Evolutionary conservation across 2,113 vertebrate species (phyloP).

Genomic region (Megatriorchis doriae): DNA sequence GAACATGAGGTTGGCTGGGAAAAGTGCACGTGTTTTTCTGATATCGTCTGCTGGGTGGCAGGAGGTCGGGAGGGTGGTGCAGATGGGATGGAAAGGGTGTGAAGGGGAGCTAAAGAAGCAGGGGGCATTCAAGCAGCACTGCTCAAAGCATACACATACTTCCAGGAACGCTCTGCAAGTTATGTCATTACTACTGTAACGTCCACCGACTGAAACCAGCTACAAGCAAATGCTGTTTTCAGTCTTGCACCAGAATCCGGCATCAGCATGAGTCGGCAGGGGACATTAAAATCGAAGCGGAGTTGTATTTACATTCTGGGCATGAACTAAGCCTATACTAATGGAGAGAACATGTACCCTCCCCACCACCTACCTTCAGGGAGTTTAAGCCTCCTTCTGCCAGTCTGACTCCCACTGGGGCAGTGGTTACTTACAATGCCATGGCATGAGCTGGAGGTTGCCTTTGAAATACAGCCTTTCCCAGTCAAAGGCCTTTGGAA

Average conservation of each 20-base stretch:
- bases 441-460: not conserved
- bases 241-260: not conserved
- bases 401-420: not conserved
- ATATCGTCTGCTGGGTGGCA: not conserved
- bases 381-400: not conserved
- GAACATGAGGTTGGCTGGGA: not conserved
- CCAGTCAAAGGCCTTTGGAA: not conserved
- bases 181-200: not conserved
- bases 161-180: not conserved
- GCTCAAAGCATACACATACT: not conserved
- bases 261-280: not conserved
- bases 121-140: not conserved
- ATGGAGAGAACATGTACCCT: not conserved
- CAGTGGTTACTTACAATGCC: not conserved
- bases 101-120: not conserved
- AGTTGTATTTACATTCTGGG: constrained; percentile 25
- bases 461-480: constrained; percentile 22
- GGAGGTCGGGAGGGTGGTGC: not conserved
- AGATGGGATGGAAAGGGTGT: not conserved
- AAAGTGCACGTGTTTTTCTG: not conserved
- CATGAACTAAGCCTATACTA: not conserved
- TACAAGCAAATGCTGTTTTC: constrained; percentile 6
- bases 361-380: not conserved
- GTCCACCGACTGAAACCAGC: not conserved
- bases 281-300: not conserved